phyloP scores from a whole-genome alignment of 2,113 vertebrate species.

The Collichthys lucidus region DNA sequence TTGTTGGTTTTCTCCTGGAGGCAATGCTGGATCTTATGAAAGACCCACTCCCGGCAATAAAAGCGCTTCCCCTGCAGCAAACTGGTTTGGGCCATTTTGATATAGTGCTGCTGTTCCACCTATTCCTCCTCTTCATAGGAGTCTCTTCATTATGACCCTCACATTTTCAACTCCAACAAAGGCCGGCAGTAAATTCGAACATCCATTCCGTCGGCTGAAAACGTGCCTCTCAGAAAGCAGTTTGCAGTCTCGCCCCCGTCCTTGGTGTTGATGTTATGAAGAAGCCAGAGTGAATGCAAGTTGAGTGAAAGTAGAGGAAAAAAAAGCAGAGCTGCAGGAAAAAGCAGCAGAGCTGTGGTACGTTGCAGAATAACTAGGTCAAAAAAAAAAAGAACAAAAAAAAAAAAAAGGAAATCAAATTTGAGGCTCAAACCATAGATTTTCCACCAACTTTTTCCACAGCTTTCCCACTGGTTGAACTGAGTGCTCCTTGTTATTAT shows the following conservation, averaged over 20 bases:
- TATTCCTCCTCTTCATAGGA: constrained; percentile 83
- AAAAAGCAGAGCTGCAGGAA: constrained; percentile 29
- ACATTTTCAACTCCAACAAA: constrained; percentile 55
- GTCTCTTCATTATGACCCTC: constrained; percentile 67
- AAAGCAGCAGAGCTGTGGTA: constrained; percentile 20
- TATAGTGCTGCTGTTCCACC: constrained; percentile 80
- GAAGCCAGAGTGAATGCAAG: constrained; percentile 5
- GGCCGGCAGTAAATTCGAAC: constrained; percentile 47
- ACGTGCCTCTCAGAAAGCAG: constrained; percentile 34
- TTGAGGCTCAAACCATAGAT: constrained; percentile 66
- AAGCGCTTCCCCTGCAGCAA: constrained; percentile 97
- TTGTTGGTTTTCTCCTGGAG: constrained; percentile 95
- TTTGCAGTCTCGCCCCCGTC: not conserved
- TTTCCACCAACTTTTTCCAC: constrained; percentile 83
- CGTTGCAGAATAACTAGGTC: constrained; percentile 71
- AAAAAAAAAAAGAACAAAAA: constrained; percentile 64
- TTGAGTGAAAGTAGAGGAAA: not conserved
- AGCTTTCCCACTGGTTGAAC: constrained; percentile 73
- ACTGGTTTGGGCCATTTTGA: constrained; percentile 96
- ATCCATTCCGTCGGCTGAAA: constrained; percentile 63
- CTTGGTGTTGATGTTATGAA: constrained; percentile 18
- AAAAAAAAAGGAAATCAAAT: constrained; percentile 64
- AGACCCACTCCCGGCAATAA: constrained; percentile 99
- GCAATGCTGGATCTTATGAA: constrained; percentile 99
- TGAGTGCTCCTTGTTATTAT: constrained; percentile 69